Conservation (phyloP, 2,113 vertebrate genomes). For the Elephantulus edwardii region DNA sequence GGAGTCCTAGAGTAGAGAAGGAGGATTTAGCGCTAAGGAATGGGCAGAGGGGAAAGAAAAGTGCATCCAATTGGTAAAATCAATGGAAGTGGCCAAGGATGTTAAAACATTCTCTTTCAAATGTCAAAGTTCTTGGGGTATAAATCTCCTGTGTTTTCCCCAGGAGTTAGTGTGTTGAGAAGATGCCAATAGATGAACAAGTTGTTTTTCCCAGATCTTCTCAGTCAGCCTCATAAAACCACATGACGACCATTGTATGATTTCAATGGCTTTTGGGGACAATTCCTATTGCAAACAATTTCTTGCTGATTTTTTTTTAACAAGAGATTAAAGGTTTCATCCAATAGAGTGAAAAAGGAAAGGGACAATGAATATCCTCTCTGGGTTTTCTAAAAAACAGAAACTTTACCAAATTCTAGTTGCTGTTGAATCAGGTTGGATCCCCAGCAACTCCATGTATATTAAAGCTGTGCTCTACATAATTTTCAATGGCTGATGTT, state of each 20-base stretch:
- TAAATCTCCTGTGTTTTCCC: not conserved
- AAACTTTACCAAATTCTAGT: fast-evolving
- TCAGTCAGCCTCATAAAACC: not conserved
- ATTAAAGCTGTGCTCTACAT: not conserved
- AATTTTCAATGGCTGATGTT: not conserved
- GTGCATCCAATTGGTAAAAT: not conserved
- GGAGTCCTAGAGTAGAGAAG: not conserved
- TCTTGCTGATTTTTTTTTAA: not conserved
- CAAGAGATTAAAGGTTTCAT: not conserved
- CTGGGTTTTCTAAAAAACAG: not conserved
- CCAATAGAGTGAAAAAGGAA: not conserved
- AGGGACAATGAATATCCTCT: fast-evolving
- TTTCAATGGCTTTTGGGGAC: not conserved
- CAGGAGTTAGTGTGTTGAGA: not conserved
- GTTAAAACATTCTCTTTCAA: not conserved
- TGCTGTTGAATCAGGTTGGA: not conserved
- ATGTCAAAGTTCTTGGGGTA: not conserved
- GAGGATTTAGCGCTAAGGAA: not conserved
- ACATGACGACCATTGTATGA: not conserved
- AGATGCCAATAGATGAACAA: not conserved
- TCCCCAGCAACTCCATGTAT: not conserved
- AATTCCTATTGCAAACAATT: not conserved
- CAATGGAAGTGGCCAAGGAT: not conserved
- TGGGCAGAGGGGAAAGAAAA: not conserved
- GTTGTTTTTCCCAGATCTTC: not conserved